Conservation (phyloP, 2,888 invertebrate genomes). For the Cataglyphis cursor region DNA sequence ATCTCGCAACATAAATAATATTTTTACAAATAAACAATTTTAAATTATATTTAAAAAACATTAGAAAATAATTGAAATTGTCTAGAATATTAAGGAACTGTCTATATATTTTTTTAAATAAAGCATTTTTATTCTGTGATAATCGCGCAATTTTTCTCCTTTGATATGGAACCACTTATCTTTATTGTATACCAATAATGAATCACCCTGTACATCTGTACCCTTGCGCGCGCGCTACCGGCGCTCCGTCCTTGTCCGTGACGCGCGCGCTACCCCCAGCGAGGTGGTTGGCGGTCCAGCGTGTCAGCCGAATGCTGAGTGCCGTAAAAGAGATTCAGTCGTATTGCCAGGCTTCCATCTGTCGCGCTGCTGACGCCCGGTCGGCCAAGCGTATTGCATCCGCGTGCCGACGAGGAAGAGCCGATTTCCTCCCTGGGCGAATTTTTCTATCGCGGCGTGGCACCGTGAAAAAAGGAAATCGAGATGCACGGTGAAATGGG, state of each 20-base stretch:
- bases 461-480: slow-evolving; percentile 12
- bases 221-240: slow-evolving; percentile 41
- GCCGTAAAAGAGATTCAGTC: slow-evolving; percentile 72
- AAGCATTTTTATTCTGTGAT: background rate
- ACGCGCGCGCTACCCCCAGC: slow-evolving; percentile 66
- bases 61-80: background rate
- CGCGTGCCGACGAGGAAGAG: slow-evolving; percentile 61
- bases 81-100: background rate
- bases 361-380: slow-evolving; percentile 53
- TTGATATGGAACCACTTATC: background rate
- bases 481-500: slow-evolving; percentile 10
- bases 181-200: background rate
- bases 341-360: slow-evolving; percentile 74
- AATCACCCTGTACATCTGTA: slow-evolving; percentile 43
- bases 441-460: background rate
- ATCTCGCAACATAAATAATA: background rate
- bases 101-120: background rate
- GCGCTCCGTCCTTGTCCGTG: slow-evolving; percentile 53
- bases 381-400: slow-evolving; percentile 22
- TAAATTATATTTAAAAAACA: background rate
- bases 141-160: background rate
- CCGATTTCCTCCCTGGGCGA: slow-evolving; percentile 44
- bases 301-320: slow-evolving; percentile 74
- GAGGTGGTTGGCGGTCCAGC: slow-evolving; percentile 74
- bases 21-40: background rate